Evolutionary conservation across 2,888 invertebrate species (phyloP).

Genomic region (Erpobdella octoculata): DNA sequence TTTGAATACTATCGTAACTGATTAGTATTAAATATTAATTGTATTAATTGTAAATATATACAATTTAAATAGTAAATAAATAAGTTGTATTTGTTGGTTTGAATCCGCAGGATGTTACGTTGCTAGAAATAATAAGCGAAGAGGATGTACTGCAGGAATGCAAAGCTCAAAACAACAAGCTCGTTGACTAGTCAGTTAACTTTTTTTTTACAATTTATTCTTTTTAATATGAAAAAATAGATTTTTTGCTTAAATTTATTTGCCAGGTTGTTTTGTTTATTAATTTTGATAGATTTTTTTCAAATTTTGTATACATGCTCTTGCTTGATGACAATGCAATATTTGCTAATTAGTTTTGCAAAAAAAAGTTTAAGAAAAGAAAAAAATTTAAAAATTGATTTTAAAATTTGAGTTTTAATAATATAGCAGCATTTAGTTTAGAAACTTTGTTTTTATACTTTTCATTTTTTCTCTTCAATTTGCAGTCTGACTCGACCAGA

Average conservation of each 20-base stretch:
- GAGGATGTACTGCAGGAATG: slow-evolving; percentile 92
- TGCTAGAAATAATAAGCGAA: slow-evolving; percentile 82
- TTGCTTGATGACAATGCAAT: not conserved
- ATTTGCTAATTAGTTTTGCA: too few relatives aligned
- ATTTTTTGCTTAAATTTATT: not conserved
- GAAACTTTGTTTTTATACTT: not conserved
- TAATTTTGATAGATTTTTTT: not conserved
- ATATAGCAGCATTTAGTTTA: too few relatives aligned
- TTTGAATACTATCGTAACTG: not conserved
- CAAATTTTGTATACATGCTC: not conserved
- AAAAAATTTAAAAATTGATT: not conserved
- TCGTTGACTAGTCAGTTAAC: slow-evolving; percentile 79
- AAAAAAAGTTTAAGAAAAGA: too few relatives aligned
- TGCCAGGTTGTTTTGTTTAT: not conserved
- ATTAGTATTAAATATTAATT: not conserved
- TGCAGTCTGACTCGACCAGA: slow-evolving; percentile 74
- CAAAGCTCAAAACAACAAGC: slow-evolving; percentile 78
- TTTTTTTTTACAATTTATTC: not conserved
- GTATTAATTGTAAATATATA: not conserved
- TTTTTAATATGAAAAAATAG: not conserved
- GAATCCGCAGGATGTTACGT: slow-evolving; percentile 77
- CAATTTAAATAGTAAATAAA: not conserved
- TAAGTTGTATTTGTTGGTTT: not conserved
- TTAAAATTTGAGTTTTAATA: not conserved
- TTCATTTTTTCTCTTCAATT: too few relatives aligned